Evolutionary conservation across 2,888 invertebrate species (phyloP), one percentile per base, ranked within the genome.

Genomic region (Vanessa cardui): DNA sequence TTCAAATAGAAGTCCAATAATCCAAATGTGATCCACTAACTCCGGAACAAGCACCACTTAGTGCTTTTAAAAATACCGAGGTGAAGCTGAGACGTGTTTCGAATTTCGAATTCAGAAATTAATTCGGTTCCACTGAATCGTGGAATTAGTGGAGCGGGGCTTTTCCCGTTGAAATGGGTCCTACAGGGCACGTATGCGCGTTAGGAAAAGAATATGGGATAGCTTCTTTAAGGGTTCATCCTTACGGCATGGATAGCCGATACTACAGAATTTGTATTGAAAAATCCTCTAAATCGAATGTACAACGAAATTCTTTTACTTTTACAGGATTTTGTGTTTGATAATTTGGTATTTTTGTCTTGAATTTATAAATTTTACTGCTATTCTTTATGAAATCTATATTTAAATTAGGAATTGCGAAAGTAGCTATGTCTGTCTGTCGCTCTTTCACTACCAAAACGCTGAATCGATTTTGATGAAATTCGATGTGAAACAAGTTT

Each of bases 51-150:
- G 68, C 65, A 58, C 66, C 70, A 72, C 63, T 70, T 70, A 72
- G 68, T 58, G 62, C 62, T 62, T 70, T 69, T 70, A 72, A 73
- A 72, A 69, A 68, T 70, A 72, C 62, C 62, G 65, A 62, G 64
- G 69, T 69, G 62, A 50, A 54, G 66, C 59, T 50, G 59, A 45
- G 64, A 73, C 73, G 73, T 73, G 73, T 66, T 66, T 60, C 62
- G 72, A 72, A 72, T 73, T 66, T 69, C 64, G 67, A 68, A 56
- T 64, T 62, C 62, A 56, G 66, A 63, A 73, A 72, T 73, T 73
- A 73, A 73, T 73, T 73, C 66, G 68, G 63, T 67, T 56, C 58
- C 64, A 58, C 50, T 56, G 70, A 70, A 66, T 69, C 64, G 70
- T 65, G 64, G 68, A 64, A 72, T 70, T 73, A 71, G 69, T 64